These are phyloP conservation scores for Chiloscyllium plagiosum DNA, from an alignment of 2,113 vertebrate species.

Conservation along the genomic window DNA sequence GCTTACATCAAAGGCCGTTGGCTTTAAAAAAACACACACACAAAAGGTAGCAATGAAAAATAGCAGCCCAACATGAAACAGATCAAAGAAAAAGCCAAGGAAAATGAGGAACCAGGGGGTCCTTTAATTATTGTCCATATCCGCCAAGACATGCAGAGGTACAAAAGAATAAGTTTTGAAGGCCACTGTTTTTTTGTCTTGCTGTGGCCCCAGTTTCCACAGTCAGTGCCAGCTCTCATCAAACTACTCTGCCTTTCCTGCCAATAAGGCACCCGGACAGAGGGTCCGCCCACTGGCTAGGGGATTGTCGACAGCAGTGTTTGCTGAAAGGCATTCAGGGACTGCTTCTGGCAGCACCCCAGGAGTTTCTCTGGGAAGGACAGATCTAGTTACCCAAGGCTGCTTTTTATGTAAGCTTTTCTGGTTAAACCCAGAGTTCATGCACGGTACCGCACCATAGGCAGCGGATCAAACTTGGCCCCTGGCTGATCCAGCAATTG, in stretches of 20 bases:
- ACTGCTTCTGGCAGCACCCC: constrained; percentile 58
- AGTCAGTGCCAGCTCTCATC: constrained; percentile 68
- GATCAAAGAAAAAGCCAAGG: constrained; percentile 83
- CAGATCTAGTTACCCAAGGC: constrained; percentile 54
- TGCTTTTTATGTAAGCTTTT: constrained; percentile 62
- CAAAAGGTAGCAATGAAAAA: constrained; percentile 76
- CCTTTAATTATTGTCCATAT: constrained; percentile 91
- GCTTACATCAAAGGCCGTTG: constrained; percentile 76
- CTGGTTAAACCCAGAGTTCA: constrained; percentile 61
- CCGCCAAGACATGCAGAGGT: constrained; percentile 73
- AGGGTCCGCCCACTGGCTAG: constrained; percentile 54
- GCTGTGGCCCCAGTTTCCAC: constrained; percentile 65
- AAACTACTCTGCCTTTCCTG: constrained; percentile 57
- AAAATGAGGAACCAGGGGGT: constrained; percentile 84
- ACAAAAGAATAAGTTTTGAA: constrained; percentile 68
- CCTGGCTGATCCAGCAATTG: constrained; percentile 67
- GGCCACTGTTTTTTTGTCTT: constrained; percentile 69
- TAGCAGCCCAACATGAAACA: constrained; percentile 74
- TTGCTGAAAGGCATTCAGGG: constrained; percentile 58
- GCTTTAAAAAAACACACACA: constrained; percentile 48
- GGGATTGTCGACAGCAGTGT: constrained; percentile 48
- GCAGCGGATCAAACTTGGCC: constrained; percentile 81
- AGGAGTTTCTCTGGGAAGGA: constrained; percentile 59
- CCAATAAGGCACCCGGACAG: constrained; percentile 63
- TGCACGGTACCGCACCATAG: constrained; percentile 68